phyloP scores from a whole-genome alignment of 2,113 vertebrate species.

The Actinemys pallida region DNA sequence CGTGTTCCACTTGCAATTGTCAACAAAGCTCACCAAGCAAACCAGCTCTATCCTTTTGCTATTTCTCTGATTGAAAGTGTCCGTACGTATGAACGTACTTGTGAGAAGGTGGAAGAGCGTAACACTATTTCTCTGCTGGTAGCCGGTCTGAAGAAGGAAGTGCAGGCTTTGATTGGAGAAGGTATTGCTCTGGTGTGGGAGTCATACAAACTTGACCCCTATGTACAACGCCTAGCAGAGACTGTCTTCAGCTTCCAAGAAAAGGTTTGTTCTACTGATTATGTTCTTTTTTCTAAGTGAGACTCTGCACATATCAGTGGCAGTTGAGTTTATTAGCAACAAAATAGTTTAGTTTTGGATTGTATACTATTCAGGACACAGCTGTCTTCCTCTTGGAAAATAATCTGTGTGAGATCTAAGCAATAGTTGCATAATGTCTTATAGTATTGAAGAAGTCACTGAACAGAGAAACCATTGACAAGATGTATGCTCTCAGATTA shows the following conservation, averaged over 20 bases:
- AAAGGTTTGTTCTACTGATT: constrained; percentile 83
- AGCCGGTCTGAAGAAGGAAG: constrained; percentile 97
- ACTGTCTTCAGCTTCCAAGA: constrained; percentile 99
- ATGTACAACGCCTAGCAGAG: constrained; percentile 96
- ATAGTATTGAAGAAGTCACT: not conserved
- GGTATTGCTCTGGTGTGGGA: constrained; percentile 98
- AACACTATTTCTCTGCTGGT: constrained; percentile 93
- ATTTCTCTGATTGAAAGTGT: constrained; percentile 98
- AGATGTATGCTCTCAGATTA: not conserved
- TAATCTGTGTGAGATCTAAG: not conserved
- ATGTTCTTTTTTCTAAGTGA: not conserved
- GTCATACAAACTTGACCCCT: constrained; percentile 97
- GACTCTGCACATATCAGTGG: not conserved
- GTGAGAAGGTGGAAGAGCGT: constrained; percentile 97
- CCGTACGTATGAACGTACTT: constrained; percentile 95
- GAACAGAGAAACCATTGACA: not conserved
- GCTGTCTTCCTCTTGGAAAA: not conserved
- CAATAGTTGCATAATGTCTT: not conserved
- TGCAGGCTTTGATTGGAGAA: constrained; percentile 95
- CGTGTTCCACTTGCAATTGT: constrained; percentile 96
- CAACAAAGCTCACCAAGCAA: constrained; percentile 99
- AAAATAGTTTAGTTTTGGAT: not conserved
- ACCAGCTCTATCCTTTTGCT: constrained; percentile 97
- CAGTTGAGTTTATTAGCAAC: not conserved
- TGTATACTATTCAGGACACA: not conserved